Evolutionary conservation across 2,888 invertebrate genomes (phyloP), one percentile per base, ranked within the genome.

Genomic region (Syrphus vitripennis): DNA sequence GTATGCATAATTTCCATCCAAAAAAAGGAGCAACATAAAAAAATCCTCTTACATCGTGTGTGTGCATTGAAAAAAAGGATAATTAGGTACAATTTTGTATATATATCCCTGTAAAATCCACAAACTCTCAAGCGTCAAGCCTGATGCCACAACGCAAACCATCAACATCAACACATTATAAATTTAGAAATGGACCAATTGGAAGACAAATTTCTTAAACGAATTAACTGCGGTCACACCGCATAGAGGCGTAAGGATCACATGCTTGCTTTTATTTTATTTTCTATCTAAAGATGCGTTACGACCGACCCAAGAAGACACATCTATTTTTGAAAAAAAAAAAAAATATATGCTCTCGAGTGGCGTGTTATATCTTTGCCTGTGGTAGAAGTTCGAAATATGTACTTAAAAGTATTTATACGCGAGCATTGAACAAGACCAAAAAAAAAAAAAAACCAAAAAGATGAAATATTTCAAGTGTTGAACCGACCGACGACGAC

Each of bases 121-220:
- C 48, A 53, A 50, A 10, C n/a, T 21, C 67, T 65, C 29, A 29
- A 40, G 65, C 19, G 7, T 37, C 59, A 34, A 24, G 5, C 21
- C 9, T n/a, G 19, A 14, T 29, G 50, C 61, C 67, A 34, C 48
- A 42, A 69, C 34, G 42, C 61, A 53, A 24, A 75, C 45, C 69
- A 48, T 76, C 37, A 21, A 59, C 67, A 55, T 76, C 82, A 71
- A 61, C 77, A 82, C 70, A 50, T 71, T 82, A 71, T 82, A 71
- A 82, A 82, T 77, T 82, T 82, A 77, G 77, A 82, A 65, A 71
- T 12, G 55, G 82, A 82, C 82, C 82, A 77, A 82, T 71, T 82
- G 65, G 77, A 77, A 65, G 82, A 71, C 40, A 65, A 55, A 45
- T 65, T 45, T 63, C 69, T 75, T n/a, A 29, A 63, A 71, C 16